A percentile compares a stretch with the other conserved stretches of the same genome.
Conservation (phyloP, 2,888 invertebrate genomes). For the Xanthostigma xanthostigma region DNA sequence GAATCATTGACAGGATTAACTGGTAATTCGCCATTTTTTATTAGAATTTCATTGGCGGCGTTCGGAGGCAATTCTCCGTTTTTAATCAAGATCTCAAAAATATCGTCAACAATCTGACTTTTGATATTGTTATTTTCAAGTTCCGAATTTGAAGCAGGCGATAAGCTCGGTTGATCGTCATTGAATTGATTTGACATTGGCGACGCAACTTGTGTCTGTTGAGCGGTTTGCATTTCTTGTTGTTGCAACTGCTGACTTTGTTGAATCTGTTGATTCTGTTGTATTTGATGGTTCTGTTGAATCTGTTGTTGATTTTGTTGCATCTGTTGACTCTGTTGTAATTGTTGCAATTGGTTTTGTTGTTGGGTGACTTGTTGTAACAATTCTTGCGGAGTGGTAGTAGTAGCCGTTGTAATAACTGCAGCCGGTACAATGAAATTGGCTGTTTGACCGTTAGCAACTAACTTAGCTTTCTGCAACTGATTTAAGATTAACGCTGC, state of each 20-base stretch:
- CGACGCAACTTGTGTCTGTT: slow-evolving; percentile 10
- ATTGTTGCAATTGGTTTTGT: slow-evolving; percentile 15
- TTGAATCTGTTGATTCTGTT: slow-evolving; percentile 20
- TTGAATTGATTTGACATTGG: slow-evolving; percentile 19
- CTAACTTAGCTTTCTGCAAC: slow-evolving; percentile 31
- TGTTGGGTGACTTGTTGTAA: slow-evolving; percentile 20
- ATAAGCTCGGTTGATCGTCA: slow-evolving; percentile 18
- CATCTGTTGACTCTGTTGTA: slow-evolving; percentile 20
- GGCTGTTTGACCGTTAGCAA: slow-evolving; percentile 35
- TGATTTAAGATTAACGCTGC: slow-evolving; percentile 35
- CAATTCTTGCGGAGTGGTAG: slow-evolving; percentile 21
- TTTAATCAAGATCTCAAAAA: slow-evolving; percentile 83
- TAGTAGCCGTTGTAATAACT: slow-evolving; percentile 25
- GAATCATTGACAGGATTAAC: slow-evolving; percentile 27
- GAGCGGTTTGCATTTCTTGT: slow-evolving; percentile 17
- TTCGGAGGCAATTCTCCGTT: slow-evolving; percentile 85
- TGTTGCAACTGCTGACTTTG: slow-evolving; percentile 14
- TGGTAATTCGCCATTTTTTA: slow-evolving; percentile 25
- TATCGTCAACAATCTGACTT: slow-evolving; percentile 80
- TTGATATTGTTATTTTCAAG: slow-evolving; percentile 32
- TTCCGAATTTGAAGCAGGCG: slow-evolving; percentile 31
- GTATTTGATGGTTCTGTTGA: slow-evolving; percentile 21
- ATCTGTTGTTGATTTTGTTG: slow-evolving; percentile 13
- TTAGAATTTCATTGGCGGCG: slow-evolving; percentile 58
- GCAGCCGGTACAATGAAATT: slow-evolving; percentile 32